These are phyloP conservation scores for Poeciliopsis turrubarensis DNA, from an alignment of 2,113 vertebrate species.

Conservation along the genomic window DNA sequence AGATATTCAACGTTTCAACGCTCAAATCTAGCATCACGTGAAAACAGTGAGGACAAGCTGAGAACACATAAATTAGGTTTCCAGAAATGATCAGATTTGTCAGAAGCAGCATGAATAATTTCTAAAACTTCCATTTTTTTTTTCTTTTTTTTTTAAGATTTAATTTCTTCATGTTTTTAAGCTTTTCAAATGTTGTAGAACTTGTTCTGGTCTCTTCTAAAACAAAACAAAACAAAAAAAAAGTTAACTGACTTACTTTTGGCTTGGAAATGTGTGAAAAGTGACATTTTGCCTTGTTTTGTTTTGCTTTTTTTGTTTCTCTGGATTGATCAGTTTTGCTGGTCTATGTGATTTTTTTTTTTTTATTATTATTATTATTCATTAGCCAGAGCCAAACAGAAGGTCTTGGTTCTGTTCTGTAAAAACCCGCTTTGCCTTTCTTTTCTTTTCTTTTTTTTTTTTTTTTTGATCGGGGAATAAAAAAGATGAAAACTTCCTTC, in stretches of 20 bases:
- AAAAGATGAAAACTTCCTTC: slow-evolving; percentile 14
- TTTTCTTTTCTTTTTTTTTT: background rate
- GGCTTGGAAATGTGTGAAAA: background rate
- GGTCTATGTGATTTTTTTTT: background rate
- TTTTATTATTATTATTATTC: too few relatives aligned
- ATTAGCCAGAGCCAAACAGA: slow-evolving; percentile 1
- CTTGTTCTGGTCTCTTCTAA: slow-evolving; percentile 45
- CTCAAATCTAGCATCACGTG: background rate
- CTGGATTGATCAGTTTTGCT: background rate
- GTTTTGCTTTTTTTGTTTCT: background rate
- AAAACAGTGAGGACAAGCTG: background rate
- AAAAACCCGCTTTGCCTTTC: background rate
- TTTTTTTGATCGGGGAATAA: slow-evolving; percentile 20
- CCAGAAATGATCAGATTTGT: slow-evolving; percentile 22
- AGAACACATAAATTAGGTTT: slow-evolving; percentile 17
- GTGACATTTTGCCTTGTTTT: too few relatives aligned
- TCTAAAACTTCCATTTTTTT: background rate
- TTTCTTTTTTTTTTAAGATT: background rate
- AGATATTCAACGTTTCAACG: background rate
- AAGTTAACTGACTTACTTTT: background rate
- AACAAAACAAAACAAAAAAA: slow-evolving; percentile 16
- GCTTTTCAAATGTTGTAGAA: slow-evolving; percentile 56
- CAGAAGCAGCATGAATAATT: slow-evolving; percentile 45
- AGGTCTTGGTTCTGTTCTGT: slow-evolving; percentile 17
- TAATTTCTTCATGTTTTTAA: slow-evolving; percentile 51